phyloP scores from a whole-genome alignment of 2,113 vertebrate genomes.

The Trichomycterus rosablanca region DNA sequence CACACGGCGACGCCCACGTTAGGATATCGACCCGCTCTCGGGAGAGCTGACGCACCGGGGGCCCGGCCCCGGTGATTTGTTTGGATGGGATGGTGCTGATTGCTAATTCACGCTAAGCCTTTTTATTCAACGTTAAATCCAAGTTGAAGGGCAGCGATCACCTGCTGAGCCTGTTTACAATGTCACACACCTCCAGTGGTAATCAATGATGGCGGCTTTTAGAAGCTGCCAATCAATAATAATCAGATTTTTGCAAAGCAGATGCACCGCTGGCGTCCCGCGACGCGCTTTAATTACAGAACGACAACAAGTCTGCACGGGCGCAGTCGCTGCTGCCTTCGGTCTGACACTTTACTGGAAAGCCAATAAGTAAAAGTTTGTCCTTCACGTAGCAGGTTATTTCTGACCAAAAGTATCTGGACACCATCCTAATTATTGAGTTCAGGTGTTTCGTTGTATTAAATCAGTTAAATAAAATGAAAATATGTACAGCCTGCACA shows the following conservation, averaged over 20 bases:
- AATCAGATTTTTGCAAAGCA: slow-evolving; percentile 36
- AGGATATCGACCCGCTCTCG: slow-evolving; percentile 61
- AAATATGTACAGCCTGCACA: too few relatives aligned
- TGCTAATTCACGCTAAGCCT: slow-evolving; percentile 19
- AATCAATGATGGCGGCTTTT: slow-evolving; percentile 38
- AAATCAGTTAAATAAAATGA: too few relatives aligned
- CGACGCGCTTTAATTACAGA: slow-evolving; percentile 24
- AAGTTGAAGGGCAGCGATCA: slow-evolving; percentile 30
- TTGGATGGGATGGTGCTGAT: slow-evolving; percentile 10
- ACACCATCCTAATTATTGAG: too few relatives aligned
- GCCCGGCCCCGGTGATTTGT: slow-evolving; percentile 33
- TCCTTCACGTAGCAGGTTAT: not conserved
- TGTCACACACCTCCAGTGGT: slow-evolving; percentile 15
- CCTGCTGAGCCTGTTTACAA: slow-evolving; percentile 33
- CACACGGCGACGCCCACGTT: slow-evolving; percentile 57
- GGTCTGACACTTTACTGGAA: slow-evolving; percentile 10
- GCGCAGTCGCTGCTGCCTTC: slow-evolving; percentile 9
- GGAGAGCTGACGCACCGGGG: slow-evolving; percentile 19
- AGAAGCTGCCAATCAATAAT: slow-evolving; percentile 43
- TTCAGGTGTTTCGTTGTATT: too few relatives aligned
- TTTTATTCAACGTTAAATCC: slow-evolving; percentile 8
- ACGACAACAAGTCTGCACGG: slow-evolving; percentile 23
- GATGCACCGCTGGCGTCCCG: slow-evolving; percentile 30
- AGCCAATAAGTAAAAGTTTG: not conserved
- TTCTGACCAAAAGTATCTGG: too few relatives aligned